Conservation (phyloP, 1,140 invertebrate genomes). For the Trachymyrmex cornetzi region DNA sequence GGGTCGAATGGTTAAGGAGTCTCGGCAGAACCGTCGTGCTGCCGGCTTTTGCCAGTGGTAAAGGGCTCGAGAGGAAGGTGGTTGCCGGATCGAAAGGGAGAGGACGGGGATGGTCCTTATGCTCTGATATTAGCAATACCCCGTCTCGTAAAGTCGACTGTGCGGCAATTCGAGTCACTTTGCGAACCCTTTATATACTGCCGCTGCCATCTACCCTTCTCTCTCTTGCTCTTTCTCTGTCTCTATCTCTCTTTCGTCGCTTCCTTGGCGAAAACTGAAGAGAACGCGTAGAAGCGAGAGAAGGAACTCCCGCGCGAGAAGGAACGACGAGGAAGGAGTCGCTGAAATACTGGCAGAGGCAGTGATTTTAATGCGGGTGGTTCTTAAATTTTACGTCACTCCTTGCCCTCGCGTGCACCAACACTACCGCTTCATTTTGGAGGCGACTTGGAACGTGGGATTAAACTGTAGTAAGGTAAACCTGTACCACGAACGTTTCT, state of each 20-base stretch:
- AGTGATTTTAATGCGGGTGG: constrained; percentile 82
- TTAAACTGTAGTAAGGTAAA: constrained; percentile 73
- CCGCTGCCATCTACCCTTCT: constrained; percentile 63
- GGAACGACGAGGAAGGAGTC: constrained; percentile 33
- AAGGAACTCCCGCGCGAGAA: constrained; percentile 19
- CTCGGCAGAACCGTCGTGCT: constrained; percentile 71
- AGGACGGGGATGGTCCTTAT: constrained; percentile 63
- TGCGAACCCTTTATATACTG: constrained; percentile 85
- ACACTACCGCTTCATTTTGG: constrained; percentile 52
- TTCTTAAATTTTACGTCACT: constrained; percentile 79
- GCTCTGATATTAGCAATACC: constrained; percentile 86
- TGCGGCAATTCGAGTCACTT: constrained; percentile 86
- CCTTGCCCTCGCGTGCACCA: constrained; percentile 36
- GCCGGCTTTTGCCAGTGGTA: constrained; percentile 36
- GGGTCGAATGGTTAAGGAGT: constrained; percentile 85
- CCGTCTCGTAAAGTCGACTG: constrained; percentile 84
- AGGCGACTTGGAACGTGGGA: constrained; percentile 61
- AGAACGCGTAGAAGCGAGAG: constrained; percentile 54
- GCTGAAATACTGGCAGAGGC: constrained; percentile 71
- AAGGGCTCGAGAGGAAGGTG: constrained; percentile 46
- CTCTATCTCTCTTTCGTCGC: not conserved
- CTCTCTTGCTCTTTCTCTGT: constrained; percentile 12
- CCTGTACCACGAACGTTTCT: constrained; percentile 64
- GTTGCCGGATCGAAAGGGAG: constrained; percentile 42
- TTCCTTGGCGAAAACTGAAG: constrained; percentile 72